Conservation (phyloP, 1,140 invertebrate species). For the Proctacanthus coquilletti region DNA sequence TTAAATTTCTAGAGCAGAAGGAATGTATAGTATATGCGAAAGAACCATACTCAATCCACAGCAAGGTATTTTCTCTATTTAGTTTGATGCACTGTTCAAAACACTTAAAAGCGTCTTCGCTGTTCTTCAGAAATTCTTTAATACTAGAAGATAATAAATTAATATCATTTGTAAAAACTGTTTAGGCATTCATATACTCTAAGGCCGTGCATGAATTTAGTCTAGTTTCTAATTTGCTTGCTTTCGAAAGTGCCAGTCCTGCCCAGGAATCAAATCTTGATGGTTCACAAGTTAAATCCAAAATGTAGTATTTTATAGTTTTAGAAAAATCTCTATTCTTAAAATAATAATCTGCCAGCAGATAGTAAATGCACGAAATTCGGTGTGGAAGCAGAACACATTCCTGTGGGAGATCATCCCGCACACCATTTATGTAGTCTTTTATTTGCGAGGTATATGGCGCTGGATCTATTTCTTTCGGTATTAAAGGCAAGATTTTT, state of each 20-base stretch:
- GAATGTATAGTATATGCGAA: conserved; percentile 1
- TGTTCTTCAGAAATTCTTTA: no score
- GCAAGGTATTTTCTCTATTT: neutral
- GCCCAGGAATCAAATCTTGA: conserved; percentile 82
- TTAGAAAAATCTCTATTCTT: conserved; percentile 64
- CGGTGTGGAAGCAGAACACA: conserved; percentile 32
- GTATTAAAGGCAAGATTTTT: conserved; percentile 57
- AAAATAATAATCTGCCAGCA: conserved; percentile 84
- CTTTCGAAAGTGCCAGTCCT: conserved; percentile 66
- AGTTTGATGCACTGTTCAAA: neutral
- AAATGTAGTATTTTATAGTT: conserved; percentile 65
- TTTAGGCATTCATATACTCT: no score
- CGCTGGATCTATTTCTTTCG: conserved; percentile 44
- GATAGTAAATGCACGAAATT: conserved; percentile 65
- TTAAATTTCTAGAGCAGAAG: neutral
- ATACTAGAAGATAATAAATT: no score
- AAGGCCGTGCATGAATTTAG: conserved; percentile 56
- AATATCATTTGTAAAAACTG: no score
- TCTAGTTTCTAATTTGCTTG: conserved; percentile 62
- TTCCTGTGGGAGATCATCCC: conserved; percentile 35
- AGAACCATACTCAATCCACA: neutral
- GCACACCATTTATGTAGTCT: conserved; percentile 47
- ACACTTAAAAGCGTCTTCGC: no score
- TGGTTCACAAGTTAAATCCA: conserved; percentile 68
- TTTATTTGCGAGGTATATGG: conserved; percentile 41